phyloP scores from a whole-genome alignment of 2,113 vertebrate genomes.

The Mixornis gularis region DNA sequence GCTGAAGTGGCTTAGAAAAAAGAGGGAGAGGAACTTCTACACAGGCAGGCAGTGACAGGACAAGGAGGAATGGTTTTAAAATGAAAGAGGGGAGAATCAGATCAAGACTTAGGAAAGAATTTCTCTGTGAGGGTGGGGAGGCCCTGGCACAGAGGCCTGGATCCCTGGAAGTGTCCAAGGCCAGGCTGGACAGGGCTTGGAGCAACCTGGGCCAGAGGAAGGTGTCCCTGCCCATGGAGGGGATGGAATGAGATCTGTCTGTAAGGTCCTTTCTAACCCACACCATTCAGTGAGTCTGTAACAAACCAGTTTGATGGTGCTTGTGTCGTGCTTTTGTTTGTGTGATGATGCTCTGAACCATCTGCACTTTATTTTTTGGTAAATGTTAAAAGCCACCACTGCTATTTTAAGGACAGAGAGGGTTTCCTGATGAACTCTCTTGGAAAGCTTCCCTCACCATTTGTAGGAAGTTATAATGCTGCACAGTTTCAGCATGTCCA shows the following conservation, averaged over 20 bases:
- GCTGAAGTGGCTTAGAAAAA: background rate
- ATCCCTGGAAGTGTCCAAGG: background rate
- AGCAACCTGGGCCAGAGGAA: accelerated
- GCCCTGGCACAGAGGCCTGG: background rate
- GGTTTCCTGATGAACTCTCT: background rate
- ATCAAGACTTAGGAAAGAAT: background rate
- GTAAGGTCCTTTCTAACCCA: background rate
- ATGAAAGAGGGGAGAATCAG: background rate
- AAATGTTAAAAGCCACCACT: background rate
- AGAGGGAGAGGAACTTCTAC: background rate
- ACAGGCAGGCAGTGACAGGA: background rate
- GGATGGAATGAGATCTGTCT: accelerated
- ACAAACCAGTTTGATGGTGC: background rate
- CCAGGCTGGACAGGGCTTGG: accelerated
- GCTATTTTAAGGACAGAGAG: background rate
- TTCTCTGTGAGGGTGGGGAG: too few relatives aligned
- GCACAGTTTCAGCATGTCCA: background rate
- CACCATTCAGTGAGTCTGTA: too few relatives aligned
- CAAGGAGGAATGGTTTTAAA: background rate
- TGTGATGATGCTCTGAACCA: background rate
- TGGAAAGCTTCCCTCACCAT: background rate
- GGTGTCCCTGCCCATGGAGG: background rate
- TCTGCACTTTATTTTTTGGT: background rate
- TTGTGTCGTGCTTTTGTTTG: background rate
- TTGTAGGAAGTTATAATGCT: background rate